phyloP scores from a whole-genome alignment of 1,140 invertebrate species.

The Leptonema lineaticorne region DNA sequence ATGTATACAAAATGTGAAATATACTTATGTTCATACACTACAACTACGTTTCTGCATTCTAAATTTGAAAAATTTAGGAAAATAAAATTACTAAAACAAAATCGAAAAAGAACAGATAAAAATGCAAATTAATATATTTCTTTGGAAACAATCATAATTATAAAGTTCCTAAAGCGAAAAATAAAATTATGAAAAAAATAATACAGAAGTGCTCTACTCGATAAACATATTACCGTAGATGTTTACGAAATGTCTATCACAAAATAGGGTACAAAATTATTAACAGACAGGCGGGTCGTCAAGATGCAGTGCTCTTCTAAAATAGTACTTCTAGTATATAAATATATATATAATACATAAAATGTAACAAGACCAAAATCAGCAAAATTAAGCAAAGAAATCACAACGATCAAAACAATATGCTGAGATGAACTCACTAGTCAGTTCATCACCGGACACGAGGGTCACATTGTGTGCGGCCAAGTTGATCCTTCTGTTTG shows the following conservation, averaged over 20 bases:
- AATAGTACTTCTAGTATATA: too few relatives aligned
- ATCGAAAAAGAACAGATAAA: neutral
- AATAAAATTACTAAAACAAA: neutral
- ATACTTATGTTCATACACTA: neutral
- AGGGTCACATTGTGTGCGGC: slow-evolving; percentile 17
- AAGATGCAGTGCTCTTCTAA: slow-evolving; percentile 21
- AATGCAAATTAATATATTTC: slow-evolving; percentile 13
- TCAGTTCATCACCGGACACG: slow-evolving; percentile 31
- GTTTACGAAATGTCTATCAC: neutral
- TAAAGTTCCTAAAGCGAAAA: neutral
- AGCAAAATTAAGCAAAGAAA: slow-evolving; percentile 29
- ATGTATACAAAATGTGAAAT: neutral
- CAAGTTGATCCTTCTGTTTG: slow-evolving; percentile 45
- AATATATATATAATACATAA: too few relatives aligned
- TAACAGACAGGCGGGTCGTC: slow-evolving; percentile 17
- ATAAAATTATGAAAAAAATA: slow-evolving; percentile 12
- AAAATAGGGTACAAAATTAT: slow-evolving; percentile 3
- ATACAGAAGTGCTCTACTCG: slow-evolving; percentile 6
- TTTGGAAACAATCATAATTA: neutral
- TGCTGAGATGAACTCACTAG: slow-evolving; percentile 32
- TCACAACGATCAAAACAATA: slow-evolving; percentile 25
- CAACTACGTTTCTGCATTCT: neutral
- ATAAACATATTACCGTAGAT: neutral
- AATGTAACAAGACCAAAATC: slow-evolving; percentile 11
- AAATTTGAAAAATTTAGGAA: too few relatives aligned